Conservation (phyloP, 2,797 vertebrate species). For the Scomberomorus guttatus region DNA sequence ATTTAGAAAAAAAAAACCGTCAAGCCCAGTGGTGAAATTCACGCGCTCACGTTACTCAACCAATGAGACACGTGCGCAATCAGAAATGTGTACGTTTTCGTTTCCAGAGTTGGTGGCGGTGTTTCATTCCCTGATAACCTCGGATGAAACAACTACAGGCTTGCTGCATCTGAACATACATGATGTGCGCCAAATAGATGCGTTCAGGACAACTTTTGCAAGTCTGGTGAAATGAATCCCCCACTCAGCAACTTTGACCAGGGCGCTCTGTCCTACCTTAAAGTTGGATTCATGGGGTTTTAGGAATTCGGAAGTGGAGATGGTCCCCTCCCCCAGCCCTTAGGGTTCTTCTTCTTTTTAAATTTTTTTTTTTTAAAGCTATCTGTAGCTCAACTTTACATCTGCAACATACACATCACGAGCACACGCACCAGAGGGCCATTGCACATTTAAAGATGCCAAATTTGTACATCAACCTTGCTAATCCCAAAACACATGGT, state of each 20-base stretch:
- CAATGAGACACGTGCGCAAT: slow-evolving; percentile 78
- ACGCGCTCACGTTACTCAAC: slow-evolving; percentile 80
- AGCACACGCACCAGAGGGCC: too few species aligned
- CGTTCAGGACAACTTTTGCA: slow-evolving; percentile 2
- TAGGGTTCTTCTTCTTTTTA: slow-evolving; percentile 46
- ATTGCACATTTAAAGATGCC: neutral
- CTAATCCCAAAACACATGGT: neutral
- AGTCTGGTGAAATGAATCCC: slow-evolving; percentile 9
- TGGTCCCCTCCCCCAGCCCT: slow-evolving; percentile 71
- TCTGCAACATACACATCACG: neutral
- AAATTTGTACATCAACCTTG: neutral
- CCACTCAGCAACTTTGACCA: slow-evolving; percentile 29
- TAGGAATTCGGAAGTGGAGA: slow-evolving; percentile 86
- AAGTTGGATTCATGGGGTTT: slow-evolving; percentile 75
- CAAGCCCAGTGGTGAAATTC: slow-evolving; percentile 43
- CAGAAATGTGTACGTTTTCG: slow-evolving; percentile 51
- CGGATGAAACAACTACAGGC: neutral
- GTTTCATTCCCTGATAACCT: neutral
- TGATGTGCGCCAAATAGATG: too few species aligned
- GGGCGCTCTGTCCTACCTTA: slow-evolving; percentile 52
- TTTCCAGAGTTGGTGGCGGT: slow-evolving; percentile 19
- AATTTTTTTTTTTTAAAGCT: neutral
- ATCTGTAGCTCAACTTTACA: slow-evolving; percentile 35
- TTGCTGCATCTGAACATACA: too few species aligned
- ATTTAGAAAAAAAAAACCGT: neutral